Evolutionary conservation across 2,888 invertebrate genomes (phyloP), one percentile per base, ranked within the genome.

Genomic region (Zele albiditarsus): DNA sequence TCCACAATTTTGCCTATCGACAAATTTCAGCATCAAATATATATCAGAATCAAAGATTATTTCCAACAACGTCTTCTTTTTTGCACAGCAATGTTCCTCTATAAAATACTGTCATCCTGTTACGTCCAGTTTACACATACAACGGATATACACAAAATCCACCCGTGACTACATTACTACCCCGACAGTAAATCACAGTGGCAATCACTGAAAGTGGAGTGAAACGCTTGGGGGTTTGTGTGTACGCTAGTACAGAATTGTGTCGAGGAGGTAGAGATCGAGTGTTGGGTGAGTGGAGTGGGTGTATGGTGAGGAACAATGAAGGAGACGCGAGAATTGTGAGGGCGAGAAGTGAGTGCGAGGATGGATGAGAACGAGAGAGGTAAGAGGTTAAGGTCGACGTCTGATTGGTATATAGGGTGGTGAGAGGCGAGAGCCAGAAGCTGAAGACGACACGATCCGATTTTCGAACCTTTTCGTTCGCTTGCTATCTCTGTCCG

Each of bases 181-280:
- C 63, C 74, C 76, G 74, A 77, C 75, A 75, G 82, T 86, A 86
- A 87, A 87, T 87, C 87, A 87, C 82, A 79, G 77, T 80, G 81
- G 84, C 85, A 85, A 86, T 87, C 83, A 85, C 82, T 81, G 83
- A 84, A 84, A 86, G 85, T 85, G 83, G 84, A 84, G 80, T 82
- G 63, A 82, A 83, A 82, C 81, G 74, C 80, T 74, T 75, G 76
- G 73, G 79, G 69, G 62, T 63, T 23, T 53, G 20, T 53, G 63
- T 71, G 63, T 28, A 66, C 58, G 74, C 62, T 60, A 46, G 68
- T 67, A 62, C 66, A 73, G 74, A 77, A 76, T 71, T 75, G 79
- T 75, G 79, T 74, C 63, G 73, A 68, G 79, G 33, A 31, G 42
- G 71, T 33, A 38, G 58, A 65, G 73, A 80, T 53, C 23, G 71